Base-by-base conservation (phyloP, 2,113 vertebrate species). In the Lipotes vexillifer region DNA sequence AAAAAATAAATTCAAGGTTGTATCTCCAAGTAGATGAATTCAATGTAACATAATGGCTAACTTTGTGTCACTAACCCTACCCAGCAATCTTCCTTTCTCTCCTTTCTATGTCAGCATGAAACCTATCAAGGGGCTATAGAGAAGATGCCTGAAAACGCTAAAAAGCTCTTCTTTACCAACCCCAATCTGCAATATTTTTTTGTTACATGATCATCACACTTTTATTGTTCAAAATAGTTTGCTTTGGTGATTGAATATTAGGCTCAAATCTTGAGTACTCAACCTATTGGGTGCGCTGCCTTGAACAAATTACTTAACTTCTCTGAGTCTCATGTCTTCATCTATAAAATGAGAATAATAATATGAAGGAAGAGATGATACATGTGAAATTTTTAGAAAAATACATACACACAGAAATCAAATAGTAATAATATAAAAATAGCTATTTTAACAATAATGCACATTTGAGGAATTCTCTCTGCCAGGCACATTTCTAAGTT, bases 51-150 rank as follows among this genome's bases (percentile, higher is more conserved):
- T 38, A 83, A 23, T 21, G 38, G 1, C 20, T 41, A 36, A 8
- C 20, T 90, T 66, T 68, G 46, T 78, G 15, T 44, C 83, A 65
- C 12, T 57, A 44, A 63, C 13, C 3, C 12, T 33, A 11, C 4
- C 18, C 55, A 31, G 9, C 10, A 92, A 5, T 4, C 44, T 14
- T n/a, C 21, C 1, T 20, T 27, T 14, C 17, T 68, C 6, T 65
- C 44, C 20, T 85, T 77, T 94, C 57, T 61, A 0, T 31, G 36
- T 33, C 17, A 52, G 1, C 31, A 25, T 65, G 41, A 92, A 49
- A 36, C 15, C 3, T 63, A 57, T 8, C 4, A 2, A 63, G 4
- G 1, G 1, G 0, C 6, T 23, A 15, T 1, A 52, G 9, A 17
- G 44, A 86, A 78, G 20, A 83, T 52, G 33, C 17, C 4, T 41